Conservation (phyloP, 2,797 vertebrate genomes). For the Chelidonichthys spinosus region DNA sequence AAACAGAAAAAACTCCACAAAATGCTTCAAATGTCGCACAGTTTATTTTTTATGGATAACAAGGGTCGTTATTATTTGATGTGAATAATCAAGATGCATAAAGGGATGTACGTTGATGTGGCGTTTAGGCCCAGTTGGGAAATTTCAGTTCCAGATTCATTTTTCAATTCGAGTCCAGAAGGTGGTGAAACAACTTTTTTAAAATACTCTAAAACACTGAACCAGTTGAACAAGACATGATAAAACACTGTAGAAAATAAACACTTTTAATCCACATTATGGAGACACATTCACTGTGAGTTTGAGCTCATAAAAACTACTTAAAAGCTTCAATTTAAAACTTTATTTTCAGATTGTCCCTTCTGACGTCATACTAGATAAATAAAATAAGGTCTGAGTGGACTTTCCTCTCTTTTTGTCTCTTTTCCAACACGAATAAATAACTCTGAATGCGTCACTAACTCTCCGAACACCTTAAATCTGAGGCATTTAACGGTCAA, state of each 20-base stretch:
- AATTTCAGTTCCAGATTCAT: no score
- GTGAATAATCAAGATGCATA: not conserved
- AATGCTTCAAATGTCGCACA: not conserved
- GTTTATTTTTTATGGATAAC: not conserved
- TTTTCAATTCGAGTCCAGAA: not conserved
- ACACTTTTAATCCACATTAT: not conserved
- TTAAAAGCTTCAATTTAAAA: not conserved
- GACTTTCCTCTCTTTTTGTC: not conserved
- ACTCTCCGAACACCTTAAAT: not conserved
- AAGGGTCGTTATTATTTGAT: not conserved
- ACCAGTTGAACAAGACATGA: not conserved
- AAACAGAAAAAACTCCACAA: not conserved
- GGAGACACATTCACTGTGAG: not conserved
- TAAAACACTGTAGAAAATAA: not conserved
- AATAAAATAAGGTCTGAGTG: not conserved
- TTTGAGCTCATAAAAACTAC: not conserved
- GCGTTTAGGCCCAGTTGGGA: no score
- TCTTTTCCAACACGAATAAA: not conserved
- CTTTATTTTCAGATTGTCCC: conserved; percentile 2
- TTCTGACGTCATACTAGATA: not conserved
- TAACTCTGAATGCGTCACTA: not conserved
- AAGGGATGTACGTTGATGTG: no score
- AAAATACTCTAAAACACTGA: not conserved
- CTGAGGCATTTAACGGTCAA: not conserved
- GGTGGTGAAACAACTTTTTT: not conserved